These are phyloP conservation scores for Junonia oenone DNA, from an alignment of 2,888 invertebrate genomes.

Conservation along the genomic window DNA sequence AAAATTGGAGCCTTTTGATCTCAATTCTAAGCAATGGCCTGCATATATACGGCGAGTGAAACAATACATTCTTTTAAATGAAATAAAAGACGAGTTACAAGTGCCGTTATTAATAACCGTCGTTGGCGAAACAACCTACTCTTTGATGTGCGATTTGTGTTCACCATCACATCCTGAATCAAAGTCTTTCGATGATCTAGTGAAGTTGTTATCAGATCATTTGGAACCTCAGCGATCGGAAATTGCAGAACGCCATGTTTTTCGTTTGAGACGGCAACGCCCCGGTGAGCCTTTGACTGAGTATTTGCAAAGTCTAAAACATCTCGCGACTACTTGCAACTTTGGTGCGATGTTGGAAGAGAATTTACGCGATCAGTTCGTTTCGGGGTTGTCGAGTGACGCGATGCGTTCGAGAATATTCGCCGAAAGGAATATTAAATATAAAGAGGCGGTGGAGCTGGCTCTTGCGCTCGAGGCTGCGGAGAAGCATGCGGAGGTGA, in stretches of 20 bases:
- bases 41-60: background rate
- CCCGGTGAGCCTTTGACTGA: background rate
- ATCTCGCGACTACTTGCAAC: background rate
- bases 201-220: too few species aligned
- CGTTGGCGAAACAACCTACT: background rate
- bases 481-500: background rate
- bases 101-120: background rate
- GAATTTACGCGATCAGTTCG: conserved; percentile 12
- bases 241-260: too few species aligned
- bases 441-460: conserved; percentile 33
- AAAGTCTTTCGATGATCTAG: conserved; percentile 1
- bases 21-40: background rate
- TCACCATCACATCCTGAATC: background rate
- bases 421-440: conserved; percentile 30
- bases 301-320: background rate
- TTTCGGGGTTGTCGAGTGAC: conserved; percentile 14
- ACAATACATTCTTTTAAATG: conserved; percentile 16
- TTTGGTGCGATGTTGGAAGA: conserved; percentile 10
- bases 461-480: conserved; percentile 17
- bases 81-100: background rate
- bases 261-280: background rate
- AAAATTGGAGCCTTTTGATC: background rate
- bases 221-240: background rate
- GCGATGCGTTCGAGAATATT: conserved; percentile 36
- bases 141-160: conserved; percentile 2